Percentiles rank a stretch among this genome's conserved stretches.
Conservation (phyloP, 1,140 invertebrate genomes). For the Neodiprion virginianus region DNA sequence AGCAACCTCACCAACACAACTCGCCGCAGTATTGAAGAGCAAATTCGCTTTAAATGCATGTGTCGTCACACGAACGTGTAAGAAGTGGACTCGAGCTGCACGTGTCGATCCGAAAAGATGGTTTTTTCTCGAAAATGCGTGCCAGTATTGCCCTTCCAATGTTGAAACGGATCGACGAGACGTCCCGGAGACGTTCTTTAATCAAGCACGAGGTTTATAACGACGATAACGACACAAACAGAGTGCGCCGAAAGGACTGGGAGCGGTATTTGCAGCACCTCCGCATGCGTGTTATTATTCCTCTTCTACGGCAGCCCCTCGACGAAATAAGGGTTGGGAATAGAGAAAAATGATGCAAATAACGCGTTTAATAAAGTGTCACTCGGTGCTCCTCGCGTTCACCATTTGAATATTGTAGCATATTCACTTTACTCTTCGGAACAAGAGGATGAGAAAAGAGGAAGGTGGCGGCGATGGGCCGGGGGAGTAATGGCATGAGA, state of each 20-base stretch:
- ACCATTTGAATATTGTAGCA: slow-evolving; percentile 58
- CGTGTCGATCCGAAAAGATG: background rate
- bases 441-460: slow-evolving; percentile 17
- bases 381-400: slow-evolving; percentile 29
- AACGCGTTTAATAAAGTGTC: slow-evolving; percentile 59
- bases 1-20: slow-evolving; percentile 27
- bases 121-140: no score
- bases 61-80: slow-evolving; percentile 14
- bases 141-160: slow-evolving; percentile 28
- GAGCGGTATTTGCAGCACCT: background rate
- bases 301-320: no score
- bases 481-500: slow-evolving; percentile 29
- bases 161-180: slow-evolving; percentile 30
- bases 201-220: slow-evolving; percentile 26
- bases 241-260: slow-evolving; percentile 25
- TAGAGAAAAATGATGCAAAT: slow-evolving; percentile 40
- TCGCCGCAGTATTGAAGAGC: slow-evolving; percentile 49
- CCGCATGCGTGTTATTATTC: slow-evolving; percentile 3
- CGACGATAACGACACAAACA: slow-evolving; percentile 30
- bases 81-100: background rate
- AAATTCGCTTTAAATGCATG: slow-evolving; percentile 52
- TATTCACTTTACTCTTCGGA: slow-evolving; percentile 58
- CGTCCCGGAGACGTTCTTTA: slow-evolving; percentile 18
- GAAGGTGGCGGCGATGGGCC: slow-evolving; percentile 18
- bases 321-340: slow-evolving; percentile 15